Evolutionary conservation across 2,797 vertebrate species (phyloP).

Genomic region (Chiloscyllium punctatum): DNA sequence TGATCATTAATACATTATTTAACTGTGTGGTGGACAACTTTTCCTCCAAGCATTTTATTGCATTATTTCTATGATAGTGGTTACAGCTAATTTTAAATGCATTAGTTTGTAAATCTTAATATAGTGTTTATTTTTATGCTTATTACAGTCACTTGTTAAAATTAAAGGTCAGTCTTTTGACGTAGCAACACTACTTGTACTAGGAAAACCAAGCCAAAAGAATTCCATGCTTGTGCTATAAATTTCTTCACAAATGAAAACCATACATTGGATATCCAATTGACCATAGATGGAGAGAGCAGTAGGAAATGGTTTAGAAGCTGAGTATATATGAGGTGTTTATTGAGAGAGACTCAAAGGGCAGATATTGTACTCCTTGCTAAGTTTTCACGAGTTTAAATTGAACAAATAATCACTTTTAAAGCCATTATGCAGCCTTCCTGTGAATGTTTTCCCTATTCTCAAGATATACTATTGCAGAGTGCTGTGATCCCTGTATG

Average conservation of each 20-base stretch:
- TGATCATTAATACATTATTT: background rate
- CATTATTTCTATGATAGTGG: no score
- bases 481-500: background rate
- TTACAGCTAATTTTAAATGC: background rate
- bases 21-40: background rate
- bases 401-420: background rate
- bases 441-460: background rate
- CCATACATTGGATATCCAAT: background rate
- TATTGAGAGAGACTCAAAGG: background rate
- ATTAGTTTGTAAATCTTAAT: background rate
- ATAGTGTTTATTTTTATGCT: background rate
- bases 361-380: no score
- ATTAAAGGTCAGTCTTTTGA: background rate
- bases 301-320: background rate
- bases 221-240: background rate
- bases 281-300: background rate
- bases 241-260: background rate
- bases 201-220: background rate
- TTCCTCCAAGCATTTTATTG: background rate
- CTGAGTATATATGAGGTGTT: background rate
- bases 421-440: background rate
- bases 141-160: background rate
- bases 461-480: background rate
- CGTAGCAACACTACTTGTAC: background rate
- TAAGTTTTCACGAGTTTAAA: background rate